These are phyloP conservation scores for Lordiphosa andalusiaca DNA, from an alignment of 2,888 invertebrate species.

Conservation along the genomic window DNA sequence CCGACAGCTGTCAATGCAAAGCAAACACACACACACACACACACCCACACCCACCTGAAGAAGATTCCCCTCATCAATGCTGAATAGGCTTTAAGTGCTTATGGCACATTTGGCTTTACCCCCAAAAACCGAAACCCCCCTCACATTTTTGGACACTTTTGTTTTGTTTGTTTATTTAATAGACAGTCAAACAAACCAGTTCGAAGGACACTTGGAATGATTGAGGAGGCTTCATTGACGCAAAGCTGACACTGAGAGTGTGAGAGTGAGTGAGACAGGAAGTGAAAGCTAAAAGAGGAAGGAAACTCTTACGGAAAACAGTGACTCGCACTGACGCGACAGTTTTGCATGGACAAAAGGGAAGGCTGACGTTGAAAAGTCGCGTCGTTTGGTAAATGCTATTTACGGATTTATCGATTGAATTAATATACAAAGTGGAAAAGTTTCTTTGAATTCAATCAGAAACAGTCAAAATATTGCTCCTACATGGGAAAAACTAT, in stretches of 20 bases:
- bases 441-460: neutral
- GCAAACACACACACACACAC: constrained; percentile 7
- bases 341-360: constrained; percentile 20
- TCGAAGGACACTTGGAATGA: constrained; percentile 18
- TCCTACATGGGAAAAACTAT: constrained; percentile 15
- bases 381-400: constrained; percentile 49
- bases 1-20: constrained; percentile 33
- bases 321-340: constrained; percentile 26
- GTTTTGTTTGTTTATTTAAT: constrained; percentile 47
- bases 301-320: constrained; percentile 16
- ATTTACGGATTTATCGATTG: constrained; percentile 68
- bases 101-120: constrained; percentile 31
- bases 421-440: constrained; percentile 28
- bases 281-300: constrained; percentile 3
- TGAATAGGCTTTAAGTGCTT: constrained; percentile 44
- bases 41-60: constrained; percentile 23
- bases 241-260: constrained; percentile 9
- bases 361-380: constrained; percentile 47
- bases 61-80: constrained; percentile 27
- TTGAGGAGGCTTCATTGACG: constrained; percentile 18
- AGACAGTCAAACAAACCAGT: constrained; percentile 28
- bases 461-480: neutral
- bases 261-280: constrained; percentile 18
- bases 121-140: neutral
- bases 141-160: constrained; percentile 19